Evolutionary conservation across 2,888 invertebrate species (phyloP), one percentile per base, ranked within the genome.

Genomic region (Drosophila setosimentum): DNA sequence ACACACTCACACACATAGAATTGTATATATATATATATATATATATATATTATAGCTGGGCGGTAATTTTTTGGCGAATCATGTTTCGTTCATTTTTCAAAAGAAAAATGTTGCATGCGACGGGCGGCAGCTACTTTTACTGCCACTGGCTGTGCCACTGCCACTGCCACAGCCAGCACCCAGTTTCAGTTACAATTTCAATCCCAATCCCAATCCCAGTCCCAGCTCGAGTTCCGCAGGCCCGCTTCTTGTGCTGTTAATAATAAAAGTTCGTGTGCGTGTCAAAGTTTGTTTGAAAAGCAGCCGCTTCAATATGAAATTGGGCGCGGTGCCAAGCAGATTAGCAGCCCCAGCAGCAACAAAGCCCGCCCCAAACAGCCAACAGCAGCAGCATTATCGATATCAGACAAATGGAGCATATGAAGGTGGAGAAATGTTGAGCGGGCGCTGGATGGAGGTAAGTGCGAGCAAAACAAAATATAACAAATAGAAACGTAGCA

Each of bases 81-180:
- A 90, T 86, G 81, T 83, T 91, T 82, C 77, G 80, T 91, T 92
- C 91, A 92, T 92, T 92, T 92, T 89, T 92, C 91, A 92, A 91
- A 91, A 84, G 82, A 87, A 88, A 86, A 86, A 86, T 82, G 85
- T 89, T 90, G 87, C 87, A 89, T 86, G 86, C 82, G 85, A 84
- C 82, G 73, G 73, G 83, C 82, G 75, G 84, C 82, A 78, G 89
- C 87, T 87, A 82, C 86, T 88, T 80, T 83, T 84, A 76, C 89
- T 87, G 87, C 89, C 84, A 87, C 82, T 80, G 80, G 68, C 77
- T 68, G 71, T 66, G 79, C 73, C 80, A 74, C 64, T 59, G 82
- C 81, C 72, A 68, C 58, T 62, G 74, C 74, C 59, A 24, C 55
- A 60, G 49, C 40, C 76, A 65, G 60, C 55, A 48, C 49, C 55